Evolutionary conservation across 2,113 vertebrate species (phyloP).

Genomic region (Odobenus rosmarus): DNA sequence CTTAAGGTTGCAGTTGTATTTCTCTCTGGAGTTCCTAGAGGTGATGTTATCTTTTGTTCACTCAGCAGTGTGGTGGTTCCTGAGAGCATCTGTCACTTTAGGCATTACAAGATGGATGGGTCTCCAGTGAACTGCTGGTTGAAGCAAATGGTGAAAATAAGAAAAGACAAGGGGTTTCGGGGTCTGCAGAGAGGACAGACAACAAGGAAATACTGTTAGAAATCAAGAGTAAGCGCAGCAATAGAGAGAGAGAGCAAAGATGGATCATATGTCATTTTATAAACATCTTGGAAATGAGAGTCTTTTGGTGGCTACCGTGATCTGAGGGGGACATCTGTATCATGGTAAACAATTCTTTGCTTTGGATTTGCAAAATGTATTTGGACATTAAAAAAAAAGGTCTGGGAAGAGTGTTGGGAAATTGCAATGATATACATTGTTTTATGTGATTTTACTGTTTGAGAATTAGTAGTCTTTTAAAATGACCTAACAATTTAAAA

Average conservation of each 20-base stretch:
- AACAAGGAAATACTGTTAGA: slow-evolving; percentile 90
- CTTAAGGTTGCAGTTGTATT: slow-evolving; percentile 86
- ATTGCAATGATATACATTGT: neutral
- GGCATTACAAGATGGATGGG: slow-evolving; percentile 97
- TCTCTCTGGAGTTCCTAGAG: slow-evolving; percentile 86
- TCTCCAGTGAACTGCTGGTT: slow-evolving; percentile 93
- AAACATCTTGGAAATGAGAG: slow-evolving; percentile 67
- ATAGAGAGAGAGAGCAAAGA: slow-evolving; percentile 80
- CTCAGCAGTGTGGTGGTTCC: slow-evolving; percentile 88
- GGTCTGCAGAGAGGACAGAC: slow-evolving; percentile 83
- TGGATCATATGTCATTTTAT: slow-evolving; percentile 76
- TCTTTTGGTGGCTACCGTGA: slow-evolving; percentile 50
- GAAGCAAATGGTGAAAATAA: slow-evolving; percentile 98
- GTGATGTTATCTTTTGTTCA: slow-evolving; percentile 90
- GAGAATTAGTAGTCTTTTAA: neutral
- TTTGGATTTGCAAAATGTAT: slow-evolving; percentile 63
- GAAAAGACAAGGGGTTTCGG: slow-evolving; percentile 89
- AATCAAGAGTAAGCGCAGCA: slow-evolving; percentile 88
- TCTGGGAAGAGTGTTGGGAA: slow-evolving; percentile 12
- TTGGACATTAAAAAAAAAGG: neutral
- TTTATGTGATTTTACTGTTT: slow-evolving; percentile 23
- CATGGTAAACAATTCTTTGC: slow-evolving; percentile 68
- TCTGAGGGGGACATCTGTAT: slow-evolving; percentile 69
- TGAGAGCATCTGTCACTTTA: slow-evolving; percentile 98
- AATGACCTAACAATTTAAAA: slow-evolving; percentile 46